Evolutionary conservation across 2,888 invertebrate species (phyloP).

Genomic region (Onchidella celtica): DNA sequence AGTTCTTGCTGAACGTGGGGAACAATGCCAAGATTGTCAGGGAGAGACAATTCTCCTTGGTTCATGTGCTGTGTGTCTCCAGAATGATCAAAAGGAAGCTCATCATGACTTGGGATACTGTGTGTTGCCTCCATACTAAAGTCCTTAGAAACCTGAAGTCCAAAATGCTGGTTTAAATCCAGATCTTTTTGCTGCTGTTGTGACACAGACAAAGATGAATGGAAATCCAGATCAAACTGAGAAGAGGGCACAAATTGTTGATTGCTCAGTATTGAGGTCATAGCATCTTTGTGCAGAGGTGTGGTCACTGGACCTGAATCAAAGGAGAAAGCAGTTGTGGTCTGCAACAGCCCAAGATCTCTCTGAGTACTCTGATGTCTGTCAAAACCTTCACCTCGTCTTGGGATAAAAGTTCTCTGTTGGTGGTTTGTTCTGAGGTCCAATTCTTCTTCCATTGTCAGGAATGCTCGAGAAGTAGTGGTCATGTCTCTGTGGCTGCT

Average conservation of each 20-base stretch:
- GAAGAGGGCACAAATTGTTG: slow-evolving; percentile 37
- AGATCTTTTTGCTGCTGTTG: slow-evolving; percentile 40
- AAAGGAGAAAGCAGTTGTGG: slow-evolving; percentile 29
- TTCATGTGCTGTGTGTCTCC: slow-evolving; percentile 25
- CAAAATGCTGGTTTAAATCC: slow-evolving; percentile 40
- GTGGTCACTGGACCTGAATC: slow-evolving; percentile 22
- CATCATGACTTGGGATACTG: slow-evolving; percentile 10
- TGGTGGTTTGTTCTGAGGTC: slow-evolving; percentile 40
- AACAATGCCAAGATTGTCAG: slow-evolving; percentile 40
- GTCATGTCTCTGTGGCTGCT: slow-evolving; percentile 17
- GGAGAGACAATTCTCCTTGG: slow-evolving; percentile 26
- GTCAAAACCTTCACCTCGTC: slow-evolving; percentile 14
- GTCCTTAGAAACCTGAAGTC: slow-evolving; percentile 42
- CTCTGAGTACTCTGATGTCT: slow-evolving; percentile 21
- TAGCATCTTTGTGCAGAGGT: slow-evolving; percentile 22
- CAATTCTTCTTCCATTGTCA: slow-evolving; percentile 44
- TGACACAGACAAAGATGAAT: slow-evolving; percentile 26
- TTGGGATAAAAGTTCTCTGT: slow-evolving; percentile 21
- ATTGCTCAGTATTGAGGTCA: background rate
- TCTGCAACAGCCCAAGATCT: slow-evolving; percentile 23
- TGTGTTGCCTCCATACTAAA: slow-evolving; percentile 32
- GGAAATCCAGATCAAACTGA: slow-evolving; percentile 43
- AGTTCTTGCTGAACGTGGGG: slow-evolving; percentile 32
- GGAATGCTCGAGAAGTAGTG: slow-evolving; percentile 16
- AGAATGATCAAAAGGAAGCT: slow-evolving; percentile 30